phyloP scores from a whole-genome alignment of 2,113 vertebrate genomes.

The Bagarius yarrelli region DNA sequence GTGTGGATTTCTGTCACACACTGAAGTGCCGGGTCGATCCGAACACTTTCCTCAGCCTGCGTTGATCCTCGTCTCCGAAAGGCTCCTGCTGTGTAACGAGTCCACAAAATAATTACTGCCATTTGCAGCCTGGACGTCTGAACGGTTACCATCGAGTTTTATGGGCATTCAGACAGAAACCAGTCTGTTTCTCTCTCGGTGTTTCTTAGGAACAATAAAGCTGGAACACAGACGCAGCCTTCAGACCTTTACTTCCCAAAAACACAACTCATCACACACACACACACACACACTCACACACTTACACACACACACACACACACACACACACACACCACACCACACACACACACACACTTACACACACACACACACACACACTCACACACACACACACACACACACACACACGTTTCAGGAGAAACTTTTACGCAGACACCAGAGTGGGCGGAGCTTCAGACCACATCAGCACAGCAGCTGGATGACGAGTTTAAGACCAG shows the following conservation, averaged over 20 bases:
- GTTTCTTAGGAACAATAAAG: conserved; percentile 7
- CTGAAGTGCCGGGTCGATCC: too few relatives aligned
- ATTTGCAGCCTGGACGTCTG: background rate
- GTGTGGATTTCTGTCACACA: too few relatives aligned
- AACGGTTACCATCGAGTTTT: background rate
- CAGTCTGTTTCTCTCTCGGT: background rate
- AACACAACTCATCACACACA: too few relatives aligned
- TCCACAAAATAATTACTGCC: background rate
- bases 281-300: background rate
- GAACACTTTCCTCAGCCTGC: too few relatives aligned
- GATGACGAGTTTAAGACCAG: too few relatives aligned
- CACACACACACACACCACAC: background rate
- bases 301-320: background rate
- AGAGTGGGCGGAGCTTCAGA: too few relatives aligned
- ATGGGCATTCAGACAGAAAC: background rate
- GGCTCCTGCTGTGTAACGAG: background rate
- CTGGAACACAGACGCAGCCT: background rate
- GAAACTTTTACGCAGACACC: too few relatives aligned
- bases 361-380: background rate
- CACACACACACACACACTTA: background rate
- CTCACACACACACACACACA: background rate
- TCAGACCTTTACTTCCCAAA: background rate
- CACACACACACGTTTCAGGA: background rate
- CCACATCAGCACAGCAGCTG: too few relatives aligned
- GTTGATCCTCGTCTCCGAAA: background rate